phyloP scores from a whole-genome alignment of 2,113 vertebrate genomes.

The Rhabdomys dilectus region DNA sequence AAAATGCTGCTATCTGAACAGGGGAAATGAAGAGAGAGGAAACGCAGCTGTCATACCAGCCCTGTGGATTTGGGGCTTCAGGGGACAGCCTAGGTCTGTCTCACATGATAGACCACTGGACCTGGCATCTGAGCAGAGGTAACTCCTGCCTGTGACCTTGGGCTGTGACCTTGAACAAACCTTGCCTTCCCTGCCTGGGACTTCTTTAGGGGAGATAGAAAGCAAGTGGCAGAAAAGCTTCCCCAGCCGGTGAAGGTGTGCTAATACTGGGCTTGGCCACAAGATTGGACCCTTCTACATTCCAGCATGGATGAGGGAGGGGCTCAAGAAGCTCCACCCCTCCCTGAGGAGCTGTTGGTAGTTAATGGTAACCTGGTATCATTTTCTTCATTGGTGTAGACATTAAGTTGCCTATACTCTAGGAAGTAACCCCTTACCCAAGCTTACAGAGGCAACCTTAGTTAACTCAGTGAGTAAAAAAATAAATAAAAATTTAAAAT shows the following conservation, averaged over 20 bases:
- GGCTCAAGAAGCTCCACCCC: not conserved
- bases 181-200: not conserved
- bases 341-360: not conserved
- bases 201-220: slow-evolving; percentile 4
- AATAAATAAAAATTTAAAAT: not conserved
- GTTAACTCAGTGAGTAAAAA: not conserved
- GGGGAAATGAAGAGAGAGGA: not conserved
- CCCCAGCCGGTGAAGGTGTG: not conserved
- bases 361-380: too few species aligned
- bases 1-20: not conserved
- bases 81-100: not conserved
- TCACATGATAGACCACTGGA: not conserved
- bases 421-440: not conserved
- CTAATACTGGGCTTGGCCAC: not conserved
- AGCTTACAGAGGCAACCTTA: not conserved
- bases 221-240: not conserved
- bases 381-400: not conserved
- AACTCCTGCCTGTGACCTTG: not conserved
- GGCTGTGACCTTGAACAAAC: not conserved
- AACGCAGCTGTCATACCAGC: not conserved
- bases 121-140: not conserved
- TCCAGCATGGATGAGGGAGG: not conserved
- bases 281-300: not conserved
- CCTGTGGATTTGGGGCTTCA: not conserved
- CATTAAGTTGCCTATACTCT: not conserved